Base-by-base conservation (phyloP, 2,888 invertebrate genomes). In the Dryobota labecula region DNA sequence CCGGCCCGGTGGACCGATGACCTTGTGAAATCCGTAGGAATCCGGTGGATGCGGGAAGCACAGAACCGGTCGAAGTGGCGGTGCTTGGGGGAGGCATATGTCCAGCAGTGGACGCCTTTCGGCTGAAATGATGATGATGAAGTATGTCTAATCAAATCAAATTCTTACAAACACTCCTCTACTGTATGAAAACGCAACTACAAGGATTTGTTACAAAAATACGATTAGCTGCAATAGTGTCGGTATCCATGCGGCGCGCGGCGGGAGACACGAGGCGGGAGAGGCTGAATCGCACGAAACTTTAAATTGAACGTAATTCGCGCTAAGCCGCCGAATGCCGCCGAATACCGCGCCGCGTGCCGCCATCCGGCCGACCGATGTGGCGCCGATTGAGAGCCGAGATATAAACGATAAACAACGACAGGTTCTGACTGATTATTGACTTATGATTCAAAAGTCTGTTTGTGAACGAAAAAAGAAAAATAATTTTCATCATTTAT, bases 271-370 rank as follows among this genome's bases (percentile, higher is more conserved):
- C 51, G 64, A 24, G 49, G 57, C 5, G 20, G 47, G 27, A 38
- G 20, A 1, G 5, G 67, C 62, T 65, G 79, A 70, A 72, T 78
- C 68, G 76, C 62, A 58, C 66, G 36, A 61, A 85, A 85, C 83
- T 88, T 84, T 85, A 86, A 86, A 88, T 86, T 87, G 85, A 83
- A 83, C 82, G 80, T 89, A 87, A 89, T 87, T 87, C 85, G 79
- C 68, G 81, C 81, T 83, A 84, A 88, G 85, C 84, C 74, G 80
- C 65, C 51, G 71, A 71, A 64, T 69, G 56, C 57, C 58, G 80
- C 65, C 51, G 71, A 71, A 64, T 69, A 53, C 57, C 58, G 63
- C 57, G 57, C 36, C 67, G 45, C 33, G 64, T 24, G 68, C 41
- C n/a, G 6, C 43, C 11, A 72, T 58, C 18, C 24, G 0, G 78